These are phyloP conservation scores for Sitta europaea DNA, from an alignment of 2,113 vertebrate genomes.

Conservation along the genomic window DNA sequence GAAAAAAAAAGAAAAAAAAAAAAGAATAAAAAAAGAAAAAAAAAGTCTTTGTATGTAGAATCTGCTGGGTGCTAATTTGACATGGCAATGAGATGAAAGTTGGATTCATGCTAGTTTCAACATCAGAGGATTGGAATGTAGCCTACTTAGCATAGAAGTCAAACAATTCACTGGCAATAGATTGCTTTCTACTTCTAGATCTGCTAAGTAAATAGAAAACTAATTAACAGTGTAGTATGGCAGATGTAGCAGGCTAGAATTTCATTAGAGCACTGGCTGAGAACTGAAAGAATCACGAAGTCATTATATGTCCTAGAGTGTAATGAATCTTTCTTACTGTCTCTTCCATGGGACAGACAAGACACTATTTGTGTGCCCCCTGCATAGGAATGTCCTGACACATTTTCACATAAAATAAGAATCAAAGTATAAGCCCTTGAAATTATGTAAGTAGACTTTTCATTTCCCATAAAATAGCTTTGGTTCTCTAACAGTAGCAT, in stretches of 20 bases:
- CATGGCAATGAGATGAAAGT: slow-evolving; percentile 72
- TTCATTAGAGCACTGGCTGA: slow-evolving; percentile 70
- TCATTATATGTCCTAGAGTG: neutral
- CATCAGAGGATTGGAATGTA: slow-evolving; percentile 81
- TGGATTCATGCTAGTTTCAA: slow-evolving; percentile 72
- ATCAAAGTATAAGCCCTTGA: neutral
- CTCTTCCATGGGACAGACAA: neutral
- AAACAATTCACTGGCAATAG: slow-evolving; percentile 75
- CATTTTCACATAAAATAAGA: neutral
- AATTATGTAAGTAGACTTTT: slow-evolving; percentile 31
- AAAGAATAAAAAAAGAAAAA: neutral
- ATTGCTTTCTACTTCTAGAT: slow-evolving; percentile 76
- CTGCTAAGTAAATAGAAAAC: slow-evolving; percentile 83
- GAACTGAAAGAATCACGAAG: slow-evolving; percentile 43
- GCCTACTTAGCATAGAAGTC: slow-evolving; percentile 78
- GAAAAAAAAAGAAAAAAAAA: neutral
- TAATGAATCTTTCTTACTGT: neutral
- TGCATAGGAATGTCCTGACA: neutral
- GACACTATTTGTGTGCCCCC: neutral
- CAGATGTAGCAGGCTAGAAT: slow-evolving; percentile 70
- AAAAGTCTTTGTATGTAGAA: slow-evolving; percentile 45
- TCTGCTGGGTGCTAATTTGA: slow-evolving; percentile 74
- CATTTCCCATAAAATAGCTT: slow-evolving; percentile 37
- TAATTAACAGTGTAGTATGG: slow-evolving; percentile 77
- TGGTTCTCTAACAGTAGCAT: neutral